Percentiles rank a stretch among this genome's conserved stretches.
These are phyloP conservation scores for Tetragonula carbonaria DNA, from an alignment of 2,888 invertebrate genomes.

Conservation along the genomic window DNA sequence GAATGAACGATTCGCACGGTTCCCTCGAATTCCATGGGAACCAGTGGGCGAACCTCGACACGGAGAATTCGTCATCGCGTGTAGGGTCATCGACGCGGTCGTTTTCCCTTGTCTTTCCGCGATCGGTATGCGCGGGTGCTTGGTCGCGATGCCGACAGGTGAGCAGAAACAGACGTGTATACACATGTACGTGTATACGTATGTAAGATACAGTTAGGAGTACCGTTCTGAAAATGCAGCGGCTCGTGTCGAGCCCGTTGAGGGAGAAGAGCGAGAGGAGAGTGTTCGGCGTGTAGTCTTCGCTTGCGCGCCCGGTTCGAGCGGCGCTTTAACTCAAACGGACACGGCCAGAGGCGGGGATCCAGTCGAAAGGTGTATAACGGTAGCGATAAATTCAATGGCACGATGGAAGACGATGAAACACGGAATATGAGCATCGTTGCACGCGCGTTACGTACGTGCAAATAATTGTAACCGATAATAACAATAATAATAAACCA, in stretches of 20 bases:
- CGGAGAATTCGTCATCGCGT: conserved; percentile 5
- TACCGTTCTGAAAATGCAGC: conserved; percentile 80
- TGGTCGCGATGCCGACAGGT: conserved; percentile 64
- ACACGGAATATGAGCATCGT: conserved; percentile 30
- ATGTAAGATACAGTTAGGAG: conserved; percentile 80
- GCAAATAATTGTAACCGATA: conserved; percentile 35
- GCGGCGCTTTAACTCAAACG: conserved; percentile 66
- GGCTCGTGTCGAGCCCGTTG: conserved; percentile 73
- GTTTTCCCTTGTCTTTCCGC: conserved; percentile 58
- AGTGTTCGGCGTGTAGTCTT: conserved; percentile 50
- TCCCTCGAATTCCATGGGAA: conserved; percentile 10
- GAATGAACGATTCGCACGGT: not conserved
- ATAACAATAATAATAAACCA: not conserved
- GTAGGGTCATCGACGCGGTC: conserved; percentile 37
- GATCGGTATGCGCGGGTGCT: conserved; percentile 66
- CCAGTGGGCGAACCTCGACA: not conserved
- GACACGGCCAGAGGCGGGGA: conserved; percentile 57
- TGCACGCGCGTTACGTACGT: conserved; percentile 25
- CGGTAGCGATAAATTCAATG: conserved; percentile 66
- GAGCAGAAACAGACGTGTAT: conserved; percentile 58
- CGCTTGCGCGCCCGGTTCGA: conserved; percentile 42
- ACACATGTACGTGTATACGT: conserved; percentile 45
- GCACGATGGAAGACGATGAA: conserved; percentile 46
- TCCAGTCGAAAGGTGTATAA: conserved; percentile 68
- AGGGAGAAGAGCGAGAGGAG: conserved; percentile 74